Evolutionary conservation across 2,888 invertebrate genomes (phyloP).

Genomic region (Cybosia mesomella): DNA sequence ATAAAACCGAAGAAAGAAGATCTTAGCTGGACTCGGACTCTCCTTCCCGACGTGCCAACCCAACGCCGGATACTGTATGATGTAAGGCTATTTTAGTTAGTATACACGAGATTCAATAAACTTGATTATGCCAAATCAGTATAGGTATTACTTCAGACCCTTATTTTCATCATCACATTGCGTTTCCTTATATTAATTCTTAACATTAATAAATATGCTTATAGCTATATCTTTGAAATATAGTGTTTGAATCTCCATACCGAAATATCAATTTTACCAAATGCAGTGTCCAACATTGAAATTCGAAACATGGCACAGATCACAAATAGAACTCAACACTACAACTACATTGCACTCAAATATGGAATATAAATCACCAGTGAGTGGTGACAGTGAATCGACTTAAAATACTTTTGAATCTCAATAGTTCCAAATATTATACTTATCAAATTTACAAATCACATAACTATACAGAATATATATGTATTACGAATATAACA

Average conservation of each 20-base stretch:
- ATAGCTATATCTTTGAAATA: slow-evolving; percentile 59
- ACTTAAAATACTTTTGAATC: slow-evolving; percentile 41
- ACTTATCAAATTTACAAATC: slow-evolving; percentile 45
- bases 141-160: slow-evolving; percentile 78
- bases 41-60: too few species aligned
- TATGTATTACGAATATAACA: slow-evolving; percentile 32
- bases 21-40: too few species aligned
- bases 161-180: slow-evolving; percentile 83
- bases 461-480: slow-evolving; percentile 21
- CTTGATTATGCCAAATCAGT: slow-evolving; percentile 76
- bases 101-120: slow-evolving; percentile 57
- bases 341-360: slow-evolving; percentile 72
- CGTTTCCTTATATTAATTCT: slow-evolving; percentile 77
- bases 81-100: slow-evolving; percentile 10
- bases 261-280: slow-evolving; percentile 47
- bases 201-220: slow-evolving; percentile 66
- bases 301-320: slow-evolving; percentile 75
- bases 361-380: slow-evolving; percentile 41
- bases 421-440: slow-evolving; percentile 43
- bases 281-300: slow-evolving; percentile 56
- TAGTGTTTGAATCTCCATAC: slow-evolving; percentile 49
- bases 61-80: too few species aligned
- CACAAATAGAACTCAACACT: slow-evolving; percentile 56
- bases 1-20: too few species aligned
- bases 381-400: slow-evolving; percentile 40